Conservation (phyloP, 2,888 invertebrate genomes). For the Drosophila conformis region DNA sequence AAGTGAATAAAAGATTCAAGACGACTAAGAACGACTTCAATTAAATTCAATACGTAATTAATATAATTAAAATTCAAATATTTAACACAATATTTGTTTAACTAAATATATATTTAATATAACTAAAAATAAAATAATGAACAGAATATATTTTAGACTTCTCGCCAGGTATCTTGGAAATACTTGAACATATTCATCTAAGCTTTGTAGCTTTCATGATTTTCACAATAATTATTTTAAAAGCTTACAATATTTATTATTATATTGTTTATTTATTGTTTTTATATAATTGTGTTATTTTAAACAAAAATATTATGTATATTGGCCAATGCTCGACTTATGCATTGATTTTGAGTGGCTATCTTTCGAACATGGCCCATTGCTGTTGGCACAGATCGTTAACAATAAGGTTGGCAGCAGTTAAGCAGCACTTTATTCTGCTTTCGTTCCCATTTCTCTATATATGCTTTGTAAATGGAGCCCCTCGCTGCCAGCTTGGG, state of each 20-base stretch:
- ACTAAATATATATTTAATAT: not conserved
- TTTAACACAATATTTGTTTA: too few relatives aligned
- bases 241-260: too few relatives aligned
- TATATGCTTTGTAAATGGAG: conserved; percentile 11
- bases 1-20: not conserved
- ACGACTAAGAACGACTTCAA: not conserved
- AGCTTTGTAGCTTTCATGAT: not conserved
- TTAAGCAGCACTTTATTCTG: conserved; percentile 51
- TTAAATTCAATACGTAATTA: not conserved
- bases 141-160: not conserved
- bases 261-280: not conserved
- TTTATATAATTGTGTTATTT: not conserved
- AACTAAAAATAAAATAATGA: not conserved
- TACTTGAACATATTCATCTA: not conserved
- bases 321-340: not conserved
- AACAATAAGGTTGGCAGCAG: conserved; percentile 41
- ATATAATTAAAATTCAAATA: too few relatives aligned
- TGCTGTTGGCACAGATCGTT: conserved; percentile 22
- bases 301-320: not conserved
- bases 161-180: not conserved
- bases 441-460: conserved; percentile 29
- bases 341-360: conserved; percentile 2
- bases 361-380: conserved; percentile 12
- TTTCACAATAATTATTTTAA: not conserved
- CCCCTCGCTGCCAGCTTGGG: conserved; percentile 23